Evolutionary conservation across 2,797 vertebrate species (phyloP), one percentile per base, ranked within the genome.

Genomic region (Sebastes paucispinis): DNA sequence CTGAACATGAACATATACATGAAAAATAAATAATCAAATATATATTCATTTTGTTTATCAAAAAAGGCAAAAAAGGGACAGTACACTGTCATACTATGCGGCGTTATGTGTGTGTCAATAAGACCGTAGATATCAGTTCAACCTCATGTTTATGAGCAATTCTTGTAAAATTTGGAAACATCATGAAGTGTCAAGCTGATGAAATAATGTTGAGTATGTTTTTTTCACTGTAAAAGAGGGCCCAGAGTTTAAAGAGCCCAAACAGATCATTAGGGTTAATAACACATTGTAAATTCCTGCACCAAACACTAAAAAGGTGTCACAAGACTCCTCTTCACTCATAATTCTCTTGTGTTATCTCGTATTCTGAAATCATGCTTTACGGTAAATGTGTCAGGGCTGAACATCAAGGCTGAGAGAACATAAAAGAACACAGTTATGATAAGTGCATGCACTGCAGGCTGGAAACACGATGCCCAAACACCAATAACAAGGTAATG

Each of bases 401-500:
- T 52, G 25, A n/a, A 58, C 7, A 75, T 75, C 10, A n/a, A 36
- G n/a, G 36, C 77, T 59, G 67, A 34, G 43, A 79, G 65, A 81
- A 69, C 18, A 74, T 67, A 71, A 64, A 54, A 34, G 65, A 52
- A 73, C 50, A 77, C 81, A 79, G 43, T 72, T 52, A 71, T 14
- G 34, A 14, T 74, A 82, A 76, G 50, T 85, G 62, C 78, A 77
- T 64, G 57, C 32, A 31, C 57, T 70, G 69, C 34, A 77, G 20
- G 27, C 29, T 20, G 52, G 80, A 71, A 89, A 88, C 85, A 66
- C 22, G 66, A 88, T 50, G 34, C 67, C 60, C 59, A 6, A 70
- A 71, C n/a, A n/a, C 18, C 12, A 18, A 73, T 82, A 85, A 87
- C 24, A 84, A 81, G 75, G 36, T 83, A 69, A 74, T 64, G 47